Evolutionary conservation across 2,113 vertebrate genomes (phyloP).

Genomic region (Nansenia antarctica): DNA sequence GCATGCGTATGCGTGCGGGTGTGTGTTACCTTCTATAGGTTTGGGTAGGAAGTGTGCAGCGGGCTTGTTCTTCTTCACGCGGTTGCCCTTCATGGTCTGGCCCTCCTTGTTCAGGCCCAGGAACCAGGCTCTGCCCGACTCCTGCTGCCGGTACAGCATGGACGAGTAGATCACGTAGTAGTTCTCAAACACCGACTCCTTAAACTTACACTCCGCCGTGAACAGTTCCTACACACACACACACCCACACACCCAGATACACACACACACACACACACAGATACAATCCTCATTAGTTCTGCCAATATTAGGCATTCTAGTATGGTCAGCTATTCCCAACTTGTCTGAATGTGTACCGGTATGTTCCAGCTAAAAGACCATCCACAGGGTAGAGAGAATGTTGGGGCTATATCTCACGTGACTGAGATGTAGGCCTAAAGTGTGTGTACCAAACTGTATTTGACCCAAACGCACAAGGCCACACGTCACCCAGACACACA

Average conservation of each 20-base stretch:
- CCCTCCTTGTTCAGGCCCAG: conserved; percentile 98
- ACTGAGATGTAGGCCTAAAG: too few species aligned
- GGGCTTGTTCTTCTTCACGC: conserved; percentile 99
- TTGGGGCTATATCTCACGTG: too few species aligned
- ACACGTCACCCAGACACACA: background rate
- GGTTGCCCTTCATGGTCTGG: conserved; percentile 96
- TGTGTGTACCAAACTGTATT: too few species aligned
- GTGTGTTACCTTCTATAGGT: conserved; percentile 93
- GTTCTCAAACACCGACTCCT: conserved; percentile 99
- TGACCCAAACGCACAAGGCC: too few species aligned
- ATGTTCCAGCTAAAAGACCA: too few species aligned
- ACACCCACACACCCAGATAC: background rate
- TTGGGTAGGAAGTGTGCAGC: conserved; percentile 99
- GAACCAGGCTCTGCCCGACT: conserved; percentile 97
- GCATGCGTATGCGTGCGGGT: background rate
- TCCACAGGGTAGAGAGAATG: too few species aligned
- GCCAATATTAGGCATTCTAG: too few species aligned
- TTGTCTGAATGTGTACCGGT: too few species aligned
- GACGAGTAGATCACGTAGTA: conserved; percentile 99
- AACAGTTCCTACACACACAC: conserved; percentile 88
- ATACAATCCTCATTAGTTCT: too few species aligned
- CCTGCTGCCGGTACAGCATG: conserved; percentile 98
- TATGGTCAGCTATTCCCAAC: too few species aligned
- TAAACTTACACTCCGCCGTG: conserved; percentile 98
- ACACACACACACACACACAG: background rate